Percentiles rank a stretch among this genome's conserved stretches.
Evolutionary conservation across 2,888 invertebrate species (phyloP).

Genomic region (Cantharis flavilabris): DNA sequence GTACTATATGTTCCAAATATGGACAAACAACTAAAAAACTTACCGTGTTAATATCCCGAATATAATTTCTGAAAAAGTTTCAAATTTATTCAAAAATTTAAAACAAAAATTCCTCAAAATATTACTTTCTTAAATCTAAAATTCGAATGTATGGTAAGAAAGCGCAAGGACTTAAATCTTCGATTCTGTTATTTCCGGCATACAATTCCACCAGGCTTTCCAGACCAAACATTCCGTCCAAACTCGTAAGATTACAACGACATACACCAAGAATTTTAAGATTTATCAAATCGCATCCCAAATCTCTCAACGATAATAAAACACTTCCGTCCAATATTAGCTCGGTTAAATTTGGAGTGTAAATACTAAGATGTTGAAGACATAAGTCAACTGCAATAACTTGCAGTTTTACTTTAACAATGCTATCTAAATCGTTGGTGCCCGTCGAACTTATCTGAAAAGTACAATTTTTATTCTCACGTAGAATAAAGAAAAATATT

Average conservation of each 20-base stretch:
- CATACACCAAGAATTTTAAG: constrained; percentile 65
- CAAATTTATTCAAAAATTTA: constrained; percentile 5
- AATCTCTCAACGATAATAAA: constrained; percentile 67
- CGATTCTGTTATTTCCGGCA: constrained; percentile 67
- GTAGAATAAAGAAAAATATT: neutral
- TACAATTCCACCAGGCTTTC: constrained; percentile 64
- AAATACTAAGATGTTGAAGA: constrained; percentile 64
- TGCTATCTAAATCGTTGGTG: constrained; percentile 55
- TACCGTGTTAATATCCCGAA: constrained; percentile 45
- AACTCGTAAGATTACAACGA: constrained; percentile 66
- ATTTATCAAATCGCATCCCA: constrained; percentile 67
- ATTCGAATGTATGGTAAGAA: constrained; percentile 58
- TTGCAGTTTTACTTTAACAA: constrained; percentile 65
- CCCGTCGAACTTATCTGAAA: constrained; percentile 50
- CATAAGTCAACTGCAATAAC: constrained; percentile 70
- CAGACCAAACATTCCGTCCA: constrained; percentile 72
- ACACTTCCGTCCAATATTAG: constrained; percentile 71
- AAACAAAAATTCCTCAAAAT: neutral
- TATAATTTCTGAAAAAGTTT: constrained; percentile 47
- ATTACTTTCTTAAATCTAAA: constrained; percentile 55
- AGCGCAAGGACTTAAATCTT: constrained; percentile 65
- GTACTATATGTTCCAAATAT: constrained; percentile 45
- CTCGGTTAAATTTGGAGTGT: constrained; percentile 65
- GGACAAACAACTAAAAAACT: constrained; percentile 51
- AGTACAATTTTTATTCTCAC: neutral